Base-by-base conservation (phyloP, 2,888 invertebrate species). In the Mesodorylaimus sp. region DNA sequence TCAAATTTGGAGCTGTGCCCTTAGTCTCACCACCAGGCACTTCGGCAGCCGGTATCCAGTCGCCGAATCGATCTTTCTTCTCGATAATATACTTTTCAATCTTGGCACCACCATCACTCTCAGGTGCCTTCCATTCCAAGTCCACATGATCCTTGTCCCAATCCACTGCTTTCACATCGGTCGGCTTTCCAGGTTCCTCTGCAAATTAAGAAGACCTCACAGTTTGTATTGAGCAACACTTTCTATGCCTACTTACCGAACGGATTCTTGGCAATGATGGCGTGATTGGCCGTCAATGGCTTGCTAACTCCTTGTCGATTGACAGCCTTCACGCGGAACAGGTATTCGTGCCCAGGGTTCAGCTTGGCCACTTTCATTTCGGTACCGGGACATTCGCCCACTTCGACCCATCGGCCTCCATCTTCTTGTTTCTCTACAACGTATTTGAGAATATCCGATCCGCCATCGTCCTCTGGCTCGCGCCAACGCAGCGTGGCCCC, bases 61-160 rank as follows among this genome's bases (percentile, higher is more conserved):
- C 59, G 26, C 65, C 65, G 50, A 58, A 62, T 41, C 59, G 61
- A 53, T 66, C 64, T 26, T 65, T 65, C 59, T 65, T 67, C 53
- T 66, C 66, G 38, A 66, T 61, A 27, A 66, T 56, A 55, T 67
- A 66, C 45, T 56, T 57, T 23, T 60, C 58, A 28, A 91, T 82
- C 0, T 87, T 86, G 26, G 87, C 79, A 21, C 89, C 89, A 19
- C 88, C 88, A 66, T 91, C 88, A 61, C 60, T 81, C 69, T 83
- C 85, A 0, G 97, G 95, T 49, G 88, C 79, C 7, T 85, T 78
- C 95, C 97, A 99, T 77, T 88, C 83, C 56, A 97, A 72, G 64
- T 87, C 88, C 64, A 93, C 89, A 64, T 85, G 87, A 68, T 89
- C 83, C 56, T 86, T 88, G 68, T 87, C 88, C 88, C 88, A 89